Percentiles rank a stretch among this genome's conserved stretches.
Evolutionary conservation across 2,797 vertebrate species (phyloP).

Genomic region (Darevskia nairensis): DNA sequence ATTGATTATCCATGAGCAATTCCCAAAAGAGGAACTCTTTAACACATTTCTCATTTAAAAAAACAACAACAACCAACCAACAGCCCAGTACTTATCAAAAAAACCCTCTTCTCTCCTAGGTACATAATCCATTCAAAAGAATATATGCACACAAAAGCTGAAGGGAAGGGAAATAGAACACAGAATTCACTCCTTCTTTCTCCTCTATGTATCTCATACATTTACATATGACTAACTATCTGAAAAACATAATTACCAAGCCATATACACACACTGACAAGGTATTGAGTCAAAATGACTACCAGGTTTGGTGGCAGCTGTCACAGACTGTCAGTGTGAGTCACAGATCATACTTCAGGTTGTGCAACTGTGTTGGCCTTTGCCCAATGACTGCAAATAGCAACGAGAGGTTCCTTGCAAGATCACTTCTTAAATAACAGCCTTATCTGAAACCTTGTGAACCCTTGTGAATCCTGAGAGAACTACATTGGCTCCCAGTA

Average conservation of each 20-base stretch:
- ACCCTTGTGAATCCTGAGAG: too few relatives aligned
- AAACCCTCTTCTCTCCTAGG: conserved; percentile 61
- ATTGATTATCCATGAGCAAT: conserved; percentile 67
- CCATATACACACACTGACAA: background rate
- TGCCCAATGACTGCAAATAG: background rate
- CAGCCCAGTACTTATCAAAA: conserved; percentile 57
- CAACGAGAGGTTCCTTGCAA: background rate
- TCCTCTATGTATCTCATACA: conserved; percentile 38
- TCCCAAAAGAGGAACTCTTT: conserved; percentile 65
- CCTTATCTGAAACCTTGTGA: background rate
- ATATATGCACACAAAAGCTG: background rate
- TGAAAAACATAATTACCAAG: conserved; percentile 47
- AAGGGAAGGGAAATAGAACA: background rate
- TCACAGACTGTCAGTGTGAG: background rate
- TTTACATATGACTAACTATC: conserved; percentile 28
- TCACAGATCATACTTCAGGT: background rate
- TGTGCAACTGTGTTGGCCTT: background rate
- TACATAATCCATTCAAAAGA: conserved; percentile 62
- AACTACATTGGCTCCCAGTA: too few relatives aligned
- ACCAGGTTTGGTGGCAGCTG: conserved; percentile 12
- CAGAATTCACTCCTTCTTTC: conserved; percentile 55
- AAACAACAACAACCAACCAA: conserved; percentile 41
- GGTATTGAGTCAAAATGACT: conserved; percentile 8
- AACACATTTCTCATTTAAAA: conserved; percentile 73
- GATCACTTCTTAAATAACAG: background rate